These are phyloP conservation scores for Muricea muricata DNA, from an alignment of 92 coral and sea anemone species.

Conservation along the genomic window DNA sequence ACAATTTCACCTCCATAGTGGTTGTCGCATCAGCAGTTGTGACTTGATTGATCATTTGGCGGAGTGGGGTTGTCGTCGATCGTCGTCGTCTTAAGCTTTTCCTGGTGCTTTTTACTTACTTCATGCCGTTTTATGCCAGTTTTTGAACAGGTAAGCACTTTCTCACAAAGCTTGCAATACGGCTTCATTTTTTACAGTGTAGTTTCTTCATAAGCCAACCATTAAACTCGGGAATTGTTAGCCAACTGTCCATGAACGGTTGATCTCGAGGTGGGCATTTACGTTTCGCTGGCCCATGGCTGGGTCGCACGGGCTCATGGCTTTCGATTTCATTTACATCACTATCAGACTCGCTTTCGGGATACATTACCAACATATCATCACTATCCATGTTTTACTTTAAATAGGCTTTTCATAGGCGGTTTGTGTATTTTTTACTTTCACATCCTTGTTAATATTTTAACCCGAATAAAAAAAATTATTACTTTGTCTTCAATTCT, in stretches of 20 bases:
- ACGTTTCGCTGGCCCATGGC: too few relatives aligned
- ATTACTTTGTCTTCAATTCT: neutral
- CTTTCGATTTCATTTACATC: too few relatives aligned
- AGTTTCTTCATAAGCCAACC: slow-evolving; percentile 2
- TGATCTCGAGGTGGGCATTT: too few relatives aligned
- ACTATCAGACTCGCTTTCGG: neutral
- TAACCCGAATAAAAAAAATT: too few relatives aligned
- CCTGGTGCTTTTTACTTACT: neutral
- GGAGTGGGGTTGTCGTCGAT: neutral
- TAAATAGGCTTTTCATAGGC: too few relatives aligned
- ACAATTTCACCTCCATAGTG: too few relatives aligned
- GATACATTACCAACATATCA: neutral
- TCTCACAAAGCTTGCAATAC: slow-evolving; percentile 2
- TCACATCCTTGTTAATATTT: neutral
- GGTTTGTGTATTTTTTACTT: neutral
- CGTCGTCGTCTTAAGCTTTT: neutral
- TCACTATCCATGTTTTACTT: too few relatives aligned
- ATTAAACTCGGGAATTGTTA: too few relatives aligned
- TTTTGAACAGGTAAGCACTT: slow-evolving; percentile 10
- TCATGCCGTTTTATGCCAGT: slow-evolving; percentile 9
- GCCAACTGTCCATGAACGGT: too few relatives aligned
- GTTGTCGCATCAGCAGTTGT: neutral
- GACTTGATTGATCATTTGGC: slow-evolving; percentile 5
- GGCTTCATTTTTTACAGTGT: slow-evolving; percentile 4
- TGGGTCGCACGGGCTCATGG: too few relatives aligned